Evolutionary conservation across 35 echinoderm and acorn worm species (phyloP).

Genomic region (Strongylocentrotus purpuratus): DNA sequence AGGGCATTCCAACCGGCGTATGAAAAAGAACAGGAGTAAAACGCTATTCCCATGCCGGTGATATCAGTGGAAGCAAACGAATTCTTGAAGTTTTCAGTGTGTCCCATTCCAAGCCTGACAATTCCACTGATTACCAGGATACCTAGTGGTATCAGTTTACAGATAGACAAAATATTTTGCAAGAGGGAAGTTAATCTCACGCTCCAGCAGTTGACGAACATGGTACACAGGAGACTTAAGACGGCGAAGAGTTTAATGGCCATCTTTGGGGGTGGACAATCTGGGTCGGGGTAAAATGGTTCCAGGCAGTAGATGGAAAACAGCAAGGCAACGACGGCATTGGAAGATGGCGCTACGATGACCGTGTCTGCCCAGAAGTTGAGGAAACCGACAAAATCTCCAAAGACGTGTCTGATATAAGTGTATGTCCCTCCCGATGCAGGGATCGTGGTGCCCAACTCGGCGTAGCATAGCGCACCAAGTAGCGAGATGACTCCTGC

Average conservation of each 20-base stretch:
- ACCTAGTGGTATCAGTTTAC: slow-evolving; percentile 39
- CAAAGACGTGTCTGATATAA: slow-evolving; percentile 33
- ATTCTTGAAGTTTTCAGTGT: not conserved
- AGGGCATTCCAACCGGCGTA: slow-evolving; percentile 3
- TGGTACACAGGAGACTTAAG: not conserved
- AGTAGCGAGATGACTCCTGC: slow-evolving; percentile 46
- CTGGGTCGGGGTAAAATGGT: slow-evolving; percentile 9
- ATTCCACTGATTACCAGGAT: slow-evolving; percentile 51
- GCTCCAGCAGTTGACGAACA: slow-evolving; percentile 48
- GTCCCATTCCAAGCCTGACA: slow-evolving; percentile 38
- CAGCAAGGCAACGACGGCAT: slow-evolving; percentile 33
- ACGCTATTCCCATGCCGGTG: not conserved
- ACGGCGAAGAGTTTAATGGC: slow-evolving; percentile 33
- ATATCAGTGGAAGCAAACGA: not conserved
- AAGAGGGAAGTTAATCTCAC: slow-evolving; percentile 28
- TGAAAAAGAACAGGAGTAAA: not conserved
- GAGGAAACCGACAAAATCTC: not conserved
- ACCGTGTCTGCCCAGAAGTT: slow-evolving; percentile 24
- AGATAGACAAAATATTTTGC: slow-evolving; percentile 15
- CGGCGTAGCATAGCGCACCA: slow-evolving; percentile 44
- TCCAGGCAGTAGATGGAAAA: slow-evolving; percentile 48
- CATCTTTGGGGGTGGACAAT: slow-evolving; percentile 14
- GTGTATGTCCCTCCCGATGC: slow-evolving; percentile 41
- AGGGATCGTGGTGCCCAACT: slow-evolving; percentile 49
- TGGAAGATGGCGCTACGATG: slow-evolving; percentile 3